Percentiles rank a stretch among this genome's conserved stretches.
Conservation (phyloP, 2,888 invertebrate genomes). For the Ennomos fuscantarius region DNA sequence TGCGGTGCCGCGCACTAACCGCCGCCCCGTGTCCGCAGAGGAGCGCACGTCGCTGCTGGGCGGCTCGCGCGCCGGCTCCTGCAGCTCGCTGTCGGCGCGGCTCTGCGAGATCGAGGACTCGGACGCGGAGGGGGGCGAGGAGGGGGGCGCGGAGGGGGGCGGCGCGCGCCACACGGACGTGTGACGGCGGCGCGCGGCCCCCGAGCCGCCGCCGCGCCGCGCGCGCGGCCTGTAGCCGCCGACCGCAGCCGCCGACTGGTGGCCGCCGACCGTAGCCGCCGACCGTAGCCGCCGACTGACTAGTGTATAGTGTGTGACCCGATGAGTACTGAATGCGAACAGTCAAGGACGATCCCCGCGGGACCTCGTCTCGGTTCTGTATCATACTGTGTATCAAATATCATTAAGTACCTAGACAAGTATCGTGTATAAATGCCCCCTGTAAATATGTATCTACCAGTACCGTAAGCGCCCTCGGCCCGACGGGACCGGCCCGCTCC, state of each 20-base stretch:
- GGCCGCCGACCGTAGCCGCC: constrained; percentile 32
- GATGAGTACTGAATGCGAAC: neutral
- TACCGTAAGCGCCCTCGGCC: too few species aligned
- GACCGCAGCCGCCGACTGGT: constrained; percentile 43
- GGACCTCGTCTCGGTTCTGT: too few species aligned
- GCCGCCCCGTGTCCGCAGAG: constrained; percentile 66
- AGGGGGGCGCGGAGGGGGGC: constrained; percentile 40
- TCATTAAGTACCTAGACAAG: too few species aligned
- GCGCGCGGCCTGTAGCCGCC: constrained; percentile 36
- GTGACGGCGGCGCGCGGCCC: constrained; percentile 67
- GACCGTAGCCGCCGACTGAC: constrained; percentile 31
- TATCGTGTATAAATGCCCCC: too few species aligned
- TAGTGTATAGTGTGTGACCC: constrained; percentile 4
- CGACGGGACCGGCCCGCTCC: too few species aligned
- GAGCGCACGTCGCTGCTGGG: constrained; percentile 91
- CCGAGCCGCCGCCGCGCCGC: constrained; percentile 25
- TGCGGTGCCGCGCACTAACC: neutral
- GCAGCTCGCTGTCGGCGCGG: constrained; percentile 94
- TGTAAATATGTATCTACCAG: too few species aligned
- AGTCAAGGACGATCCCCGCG: too few species aligned
- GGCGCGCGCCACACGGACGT: constrained; percentile 66
- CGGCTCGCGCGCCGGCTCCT: constrained; percentile 85
- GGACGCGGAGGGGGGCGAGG: constrained; percentile 87
- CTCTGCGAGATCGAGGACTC: constrained; percentile 97
- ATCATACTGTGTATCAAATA: too few species aligned